Evolutionary conservation across 2,888 invertebrate species (phyloP).

Genomic region (Amphimallon solstitiale): DNA sequence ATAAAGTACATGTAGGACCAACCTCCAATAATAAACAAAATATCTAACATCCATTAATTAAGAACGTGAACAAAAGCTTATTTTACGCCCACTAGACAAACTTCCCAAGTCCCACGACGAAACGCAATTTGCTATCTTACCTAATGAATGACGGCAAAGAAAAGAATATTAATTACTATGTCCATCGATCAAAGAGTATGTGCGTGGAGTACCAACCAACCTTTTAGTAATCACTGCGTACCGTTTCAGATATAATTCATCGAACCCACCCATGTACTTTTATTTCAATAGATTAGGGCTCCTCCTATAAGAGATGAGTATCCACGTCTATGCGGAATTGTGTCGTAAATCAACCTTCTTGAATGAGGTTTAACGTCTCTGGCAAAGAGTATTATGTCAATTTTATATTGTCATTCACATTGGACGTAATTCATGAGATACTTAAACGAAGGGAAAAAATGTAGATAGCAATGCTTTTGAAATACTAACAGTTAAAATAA

Average conservation of each 20-base stretch:
- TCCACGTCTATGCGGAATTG: not conserved
- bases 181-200: not conserved
- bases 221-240: too few relatives aligned
- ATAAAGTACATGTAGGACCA: too few relatives aligned
- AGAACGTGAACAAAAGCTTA: not conserved
- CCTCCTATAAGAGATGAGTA: not conserved
- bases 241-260: not conserved
- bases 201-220: not conserved
- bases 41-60: not conserved
- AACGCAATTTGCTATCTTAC: not conserved
- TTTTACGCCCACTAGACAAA: not conserved
- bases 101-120: not conserved
- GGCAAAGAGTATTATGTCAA: not conserved
- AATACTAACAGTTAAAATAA: too few relatives aligned
- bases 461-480: too few relatives aligned
- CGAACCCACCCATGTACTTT: conserved; percentile 10
- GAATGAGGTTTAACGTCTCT: not conserved
- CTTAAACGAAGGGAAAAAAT: too few relatives aligned
- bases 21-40: not conserved
- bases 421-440: not conserved
- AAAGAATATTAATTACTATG: conserved; percentile 5
- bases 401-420: not conserved
- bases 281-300: conserved; percentile 7
- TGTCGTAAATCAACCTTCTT: conserved; percentile 5
- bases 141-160: not conserved